Base-by-base conservation (phyloP, 2,888 invertebrate genomes). In the Morpho deidamia region DNA sequence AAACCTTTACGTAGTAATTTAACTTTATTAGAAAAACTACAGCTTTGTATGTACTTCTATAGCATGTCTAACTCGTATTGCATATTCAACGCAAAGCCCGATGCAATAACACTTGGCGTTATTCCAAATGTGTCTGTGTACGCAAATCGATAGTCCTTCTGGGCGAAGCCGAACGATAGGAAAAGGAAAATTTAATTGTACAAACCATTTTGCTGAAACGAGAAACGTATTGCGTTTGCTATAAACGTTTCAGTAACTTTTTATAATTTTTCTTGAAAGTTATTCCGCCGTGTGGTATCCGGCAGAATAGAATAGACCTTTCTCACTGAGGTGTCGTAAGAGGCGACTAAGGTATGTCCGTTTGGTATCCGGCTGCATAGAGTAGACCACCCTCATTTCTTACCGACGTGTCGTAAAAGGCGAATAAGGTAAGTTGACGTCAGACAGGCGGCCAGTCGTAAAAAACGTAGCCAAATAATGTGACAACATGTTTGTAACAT, bases 41-140 rank as follows among this genome's bases (percentile, higher is more conserved):
- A 14, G 10, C 9, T 10, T 52, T 51, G 42, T 53, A 50, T 61
- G 50, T 60, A 51, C 51, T 74, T 60, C 66, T 64, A 70, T 72
- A 74, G 66, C 68, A 60, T 64, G 64, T 66, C 61, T 66, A 71
- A 68, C 65, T 65, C 62, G 59, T 59, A 55, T 61, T 34, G 47
- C 40, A 33, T 67, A 66, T 57, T 55, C 55, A 38, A 54, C 49
- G 49, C 42, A 54, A 51, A 55, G 55, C 69, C 67, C 76, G 68
- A 76, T 81, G 82, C 81, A 83, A 84, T 85, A 82, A 81, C 74
- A 80, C 70, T 83, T 86, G 87, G 87, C 83, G 63, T 60, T 55
- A 51, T 60, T 71, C 86, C 86, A 85, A 84, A 78, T 78, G 76
- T 80, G 78, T 74, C 75, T 72, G 67, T 77, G 70, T 74, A 74